These are phyloP conservation scores for Seira musarum DNA, from an alignment of 2,888 invertebrate genomes.

Conservation along the genomic window DNA sequence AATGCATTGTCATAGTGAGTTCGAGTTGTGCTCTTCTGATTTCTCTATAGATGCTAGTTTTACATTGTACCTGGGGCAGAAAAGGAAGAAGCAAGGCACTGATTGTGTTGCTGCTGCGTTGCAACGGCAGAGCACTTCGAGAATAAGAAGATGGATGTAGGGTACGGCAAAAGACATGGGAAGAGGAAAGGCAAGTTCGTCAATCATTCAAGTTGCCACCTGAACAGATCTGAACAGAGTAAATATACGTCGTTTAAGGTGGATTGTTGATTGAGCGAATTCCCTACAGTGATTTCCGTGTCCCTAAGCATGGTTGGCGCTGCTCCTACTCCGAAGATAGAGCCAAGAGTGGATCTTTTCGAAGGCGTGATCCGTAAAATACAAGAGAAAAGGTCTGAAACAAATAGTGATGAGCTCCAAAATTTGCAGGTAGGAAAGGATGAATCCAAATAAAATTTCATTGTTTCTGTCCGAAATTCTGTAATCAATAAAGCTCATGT, in stretches of 20 bases:
- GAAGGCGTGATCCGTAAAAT: conserved; percentile 8
- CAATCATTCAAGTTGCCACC: conserved; percentile 36
- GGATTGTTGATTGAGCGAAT: conserved; percentile 26
- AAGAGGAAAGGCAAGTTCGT: conserved; percentile 29
- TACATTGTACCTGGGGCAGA: conserved; percentile 1
- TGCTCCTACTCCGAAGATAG: not conserved
- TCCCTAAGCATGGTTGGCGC: not conserved
- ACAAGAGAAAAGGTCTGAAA: not conserved
- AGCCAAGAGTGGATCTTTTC: not conserved
- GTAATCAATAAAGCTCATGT: not conserved
- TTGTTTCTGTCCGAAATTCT: not conserved
- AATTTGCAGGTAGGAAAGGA: not conserved
- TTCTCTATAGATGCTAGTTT: not conserved
- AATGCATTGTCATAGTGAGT: not conserved
- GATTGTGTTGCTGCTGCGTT: conserved; percentile 22
- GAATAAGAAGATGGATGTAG: not conserved
- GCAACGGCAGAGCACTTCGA: not conserved
- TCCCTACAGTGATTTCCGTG: conserved; percentile 51
- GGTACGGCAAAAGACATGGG: not conserved
- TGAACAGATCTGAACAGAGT: not conserved
- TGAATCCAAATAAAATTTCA: too few species aligned
- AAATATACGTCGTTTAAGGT: conserved; percentile 16
- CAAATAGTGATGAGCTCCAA: not conserved
- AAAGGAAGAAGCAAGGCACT: conserved; percentile 13
- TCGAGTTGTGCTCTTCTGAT: not conserved